Base-by-base conservation (phyloP, 2,888 invertebrate species). In the Helobdella robusta region DNA sequence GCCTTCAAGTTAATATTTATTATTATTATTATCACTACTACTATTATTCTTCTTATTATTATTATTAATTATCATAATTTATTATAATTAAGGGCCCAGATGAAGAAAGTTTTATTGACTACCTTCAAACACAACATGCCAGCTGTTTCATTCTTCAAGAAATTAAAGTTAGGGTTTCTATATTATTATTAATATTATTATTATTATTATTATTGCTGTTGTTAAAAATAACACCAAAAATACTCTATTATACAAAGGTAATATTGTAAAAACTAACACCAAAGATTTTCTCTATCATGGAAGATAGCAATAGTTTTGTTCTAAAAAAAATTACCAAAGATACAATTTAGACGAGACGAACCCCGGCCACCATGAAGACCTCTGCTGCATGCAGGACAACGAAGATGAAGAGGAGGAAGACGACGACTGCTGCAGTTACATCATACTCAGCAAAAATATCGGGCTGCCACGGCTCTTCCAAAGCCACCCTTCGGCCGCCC, bases 41-140 rank as follows among this genome's bases (percentile, higher is more conserved):
- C n/a, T n/a, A n/a, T n/a, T n/a, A n/a, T n/a, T n/a, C n/a, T n/a
- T n/a, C n/a, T n/a, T n/a, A n/a, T n/a, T n/a, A n/a, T n/a, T n/a
- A n/a, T n/a, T n/a, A n/a, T n/a, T n/a, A n/a, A n/a, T n/a, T n/a
- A n/a, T n/a, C n/a, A n/a, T n/a, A n/a, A n/a, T n/a, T n/a, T n/a
- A n/a, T n/a, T n/a, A n/a, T n/a, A n/a, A 1, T 50, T 20, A 73
- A 84, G 84, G 68, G 86, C 86, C 73, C 83, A 84, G 72, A 87
- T 91, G 87, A 83, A 84, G 73, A 88, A 87, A 82, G 87, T 91
- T 58, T 84, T 90, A 64, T 82, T 91, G 73, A 91, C 91, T 11
- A 87, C 87, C 61, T 85, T 91, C 71, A 89, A 87, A 75, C 85
- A 87, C 76, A 91, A 91, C 80, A 83, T 84, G 46, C 79, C 83